Conservation (phyloP, 2,797 vertebrate species). For the Sebastes flavidus region DNA sequence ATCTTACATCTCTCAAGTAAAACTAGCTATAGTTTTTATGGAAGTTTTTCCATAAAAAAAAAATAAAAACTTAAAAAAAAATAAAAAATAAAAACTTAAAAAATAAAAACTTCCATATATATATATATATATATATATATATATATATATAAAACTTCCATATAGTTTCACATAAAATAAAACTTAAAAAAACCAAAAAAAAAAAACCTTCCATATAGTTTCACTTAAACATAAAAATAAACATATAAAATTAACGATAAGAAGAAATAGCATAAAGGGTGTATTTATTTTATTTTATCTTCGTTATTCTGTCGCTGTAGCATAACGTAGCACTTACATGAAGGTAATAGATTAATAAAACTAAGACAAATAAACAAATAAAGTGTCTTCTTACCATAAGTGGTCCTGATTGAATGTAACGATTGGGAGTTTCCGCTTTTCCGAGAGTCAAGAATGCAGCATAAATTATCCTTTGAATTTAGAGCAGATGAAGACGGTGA, state of each 20-base stretch:
- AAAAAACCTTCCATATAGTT: too few relatives aligned
- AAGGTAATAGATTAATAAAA: fast-evolving
- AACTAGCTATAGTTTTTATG: not conserved
- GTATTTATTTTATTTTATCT: fast-evolving
- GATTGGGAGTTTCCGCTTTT: fast-evolving
- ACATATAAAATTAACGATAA: too few relatives aligned
- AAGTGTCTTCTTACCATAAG: not conserved
- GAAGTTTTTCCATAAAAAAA: too few relatives aligned
- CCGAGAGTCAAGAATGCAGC: not conserved
- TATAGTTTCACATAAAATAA: too few relatives aligned
- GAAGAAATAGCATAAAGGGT: fast-evolving
- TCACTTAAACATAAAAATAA: too few relatives aligned
- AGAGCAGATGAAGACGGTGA: not conserved
- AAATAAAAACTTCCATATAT: too few relatives aligned
- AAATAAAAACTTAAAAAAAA: too few relatives aligned
- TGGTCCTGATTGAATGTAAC: fast-evolving
- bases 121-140: too few relatives aligned
- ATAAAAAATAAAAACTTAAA: too few relatives aligned
- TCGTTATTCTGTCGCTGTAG: not conserved
- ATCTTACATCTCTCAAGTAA: not conserved
- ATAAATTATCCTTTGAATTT: not conserved
- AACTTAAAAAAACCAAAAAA: too few relatives aligned
- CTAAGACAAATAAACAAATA: fast-evolving
- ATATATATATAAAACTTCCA: too few relatives aligned
- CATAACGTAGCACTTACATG: not conserved